phyloP scores from a whole-genome alignment of 2,113 vertebrate species.

The Galemys pyrenaicus region DNA sequence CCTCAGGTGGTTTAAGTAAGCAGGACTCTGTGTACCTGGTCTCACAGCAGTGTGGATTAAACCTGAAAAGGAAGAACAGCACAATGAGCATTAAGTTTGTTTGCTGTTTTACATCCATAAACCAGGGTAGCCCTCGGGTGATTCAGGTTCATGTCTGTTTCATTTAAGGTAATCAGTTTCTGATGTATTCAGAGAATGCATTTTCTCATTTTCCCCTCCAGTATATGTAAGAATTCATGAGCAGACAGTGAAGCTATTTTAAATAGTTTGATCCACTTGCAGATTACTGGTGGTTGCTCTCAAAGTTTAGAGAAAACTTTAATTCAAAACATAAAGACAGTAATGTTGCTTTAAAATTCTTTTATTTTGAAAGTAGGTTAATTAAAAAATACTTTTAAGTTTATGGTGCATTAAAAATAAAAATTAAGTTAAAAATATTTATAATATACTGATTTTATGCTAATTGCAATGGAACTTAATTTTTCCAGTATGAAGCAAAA shows the following conservation, averaged over 20 bases:
- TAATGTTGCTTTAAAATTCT: background rate
- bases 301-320: conserved; percentile 40
- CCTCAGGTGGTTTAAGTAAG: background rate
- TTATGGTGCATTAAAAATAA: background rate
- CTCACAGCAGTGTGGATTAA: conserved; percentile 30
- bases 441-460: background rate
- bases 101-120: conserved; percentile 60
- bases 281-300: conserved; percentile 28
- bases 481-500: background rate
- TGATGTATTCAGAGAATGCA: conserved; percentile 57
- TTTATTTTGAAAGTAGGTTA: conserved; percentile 10
- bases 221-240: conserved; percentile 16
- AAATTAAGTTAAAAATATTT: conserved; percentile 47
- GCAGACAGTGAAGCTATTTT: conserved; percentile 24
- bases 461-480: background rate
- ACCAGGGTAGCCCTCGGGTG: conserved; percentile 49
- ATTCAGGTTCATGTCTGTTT: conserved; percentile 66
- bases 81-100: background rate
- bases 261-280: conserved; percentile 46
- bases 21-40: background rate
- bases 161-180: conserved; percentile 66
- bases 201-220: conserved; percentile 47
- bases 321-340: conserved; percentile 27
- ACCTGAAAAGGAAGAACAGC: conserved; percentile 35
- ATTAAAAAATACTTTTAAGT: conserved; percentile 28